A percentile compares a stretch with the other conserved stretches of the same genome.
Conservation (phyloP, 2,113 vertebrate species). For the Nothoprocta perdicaria region DNA sequence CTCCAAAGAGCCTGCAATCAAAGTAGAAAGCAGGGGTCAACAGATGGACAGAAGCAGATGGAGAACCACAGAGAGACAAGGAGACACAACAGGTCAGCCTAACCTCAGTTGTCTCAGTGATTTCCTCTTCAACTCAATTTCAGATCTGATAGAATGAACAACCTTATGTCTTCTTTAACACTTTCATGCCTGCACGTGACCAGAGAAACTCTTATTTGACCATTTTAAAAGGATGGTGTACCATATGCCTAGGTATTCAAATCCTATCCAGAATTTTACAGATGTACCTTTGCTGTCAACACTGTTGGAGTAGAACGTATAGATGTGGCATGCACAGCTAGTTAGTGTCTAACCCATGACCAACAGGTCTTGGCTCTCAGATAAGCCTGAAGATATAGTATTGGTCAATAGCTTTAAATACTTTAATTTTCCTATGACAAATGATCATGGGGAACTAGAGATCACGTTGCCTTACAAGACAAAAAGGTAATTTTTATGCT, state of each 20-base stretch:
- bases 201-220: neutral
- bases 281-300: neutral
- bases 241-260: neutral
- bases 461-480: constrained; percentile 44
- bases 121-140: constrained; percentile 14
- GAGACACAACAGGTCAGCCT: neutral
- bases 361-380: neutral
- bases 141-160: neutral
- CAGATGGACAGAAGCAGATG: constrained; percentile 20
- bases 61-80: constrained; percentile 7
- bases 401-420: constrained; percentile 37
- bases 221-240: neutral
- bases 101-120: neutral
- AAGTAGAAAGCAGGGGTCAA: neutral
- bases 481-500: constrained; percentile 59
- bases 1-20: neutral
- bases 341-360: constrained; percentile 6
- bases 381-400: constrained; percentile 1
- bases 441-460: constrained; percentile 27
- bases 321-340: neutral
- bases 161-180: neutral
- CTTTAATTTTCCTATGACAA: constrained; percentile 57
- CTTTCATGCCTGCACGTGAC: neutral
- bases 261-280: neutral
- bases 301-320: neutral